Conservation (phyloP, 2,113 vertebrate species). For the Gnathonemus echidnorhynchus region DNA sequence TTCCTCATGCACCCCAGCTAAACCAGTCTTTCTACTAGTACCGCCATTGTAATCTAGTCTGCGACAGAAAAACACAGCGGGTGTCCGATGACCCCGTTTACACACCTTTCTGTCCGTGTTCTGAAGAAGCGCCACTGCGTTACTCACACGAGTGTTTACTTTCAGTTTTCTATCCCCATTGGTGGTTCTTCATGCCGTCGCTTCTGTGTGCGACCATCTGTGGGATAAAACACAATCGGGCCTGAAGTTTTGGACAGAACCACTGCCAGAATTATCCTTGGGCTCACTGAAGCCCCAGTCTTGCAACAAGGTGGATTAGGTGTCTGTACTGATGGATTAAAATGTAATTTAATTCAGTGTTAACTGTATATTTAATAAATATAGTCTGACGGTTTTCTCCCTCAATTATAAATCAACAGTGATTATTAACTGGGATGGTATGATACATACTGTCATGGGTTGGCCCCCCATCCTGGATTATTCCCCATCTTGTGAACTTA, state of each 20-base stretch:
- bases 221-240: slow-evolving; percentile 17
- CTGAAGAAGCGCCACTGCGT: background rate
- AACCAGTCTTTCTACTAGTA: background rate
- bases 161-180: background rate
- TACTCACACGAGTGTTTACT: background rate
- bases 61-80: background rate
- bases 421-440: background rate
- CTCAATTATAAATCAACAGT: background rate
- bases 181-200: background rate
- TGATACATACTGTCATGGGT: background rate
- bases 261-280: background rate
- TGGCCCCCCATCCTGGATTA: background rate
- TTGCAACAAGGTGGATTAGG: background rate
- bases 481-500: background rate
- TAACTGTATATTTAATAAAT: background rate
- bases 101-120: background rate
- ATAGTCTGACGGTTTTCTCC: background rate
- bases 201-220: slow-evolving; percentile 20
- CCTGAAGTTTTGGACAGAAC: background rate
- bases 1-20: background rate
- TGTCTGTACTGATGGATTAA: background rate
- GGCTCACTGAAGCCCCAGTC: background rate
- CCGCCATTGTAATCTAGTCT: background rate
- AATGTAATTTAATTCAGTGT: background rate
- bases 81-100: background rate